Conservation (phyloP, 2,113 vertebrate genomes). For the Microcebus murinus region DNA sequence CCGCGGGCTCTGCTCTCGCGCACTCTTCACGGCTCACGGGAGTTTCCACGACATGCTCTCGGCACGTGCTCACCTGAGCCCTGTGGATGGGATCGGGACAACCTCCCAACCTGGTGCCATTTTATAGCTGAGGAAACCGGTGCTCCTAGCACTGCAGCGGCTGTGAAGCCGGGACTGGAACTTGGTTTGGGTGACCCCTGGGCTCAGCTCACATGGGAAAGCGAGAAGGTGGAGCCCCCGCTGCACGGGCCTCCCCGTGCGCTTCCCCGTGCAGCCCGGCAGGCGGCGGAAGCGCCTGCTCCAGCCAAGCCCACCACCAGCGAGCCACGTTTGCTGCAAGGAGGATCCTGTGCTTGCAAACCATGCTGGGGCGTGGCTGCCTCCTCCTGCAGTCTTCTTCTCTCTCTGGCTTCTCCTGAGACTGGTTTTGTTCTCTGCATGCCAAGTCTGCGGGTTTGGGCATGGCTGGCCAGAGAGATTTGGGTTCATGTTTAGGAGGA, state of each 20-base stretch:
- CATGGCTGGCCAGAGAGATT: neutral
- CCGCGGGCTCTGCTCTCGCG: fast-evolving
- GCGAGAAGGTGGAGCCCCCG: too few relatives aligned
- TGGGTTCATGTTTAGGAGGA: neutral
- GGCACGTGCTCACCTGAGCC: fast-evolving
- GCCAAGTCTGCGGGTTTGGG: neutral
- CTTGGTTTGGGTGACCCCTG: neutral
- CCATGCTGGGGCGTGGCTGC: fast-evolving
- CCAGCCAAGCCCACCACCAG: neutral
- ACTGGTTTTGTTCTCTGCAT: too few relatives aligned
- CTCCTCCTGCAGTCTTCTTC: neutral
- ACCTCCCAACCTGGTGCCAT: neutral
- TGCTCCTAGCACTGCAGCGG: neutral
- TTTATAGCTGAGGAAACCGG: neutral
- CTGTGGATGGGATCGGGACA: too few relatives aligned
- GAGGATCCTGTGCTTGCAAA: neutral
- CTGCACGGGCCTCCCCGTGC: neutral
- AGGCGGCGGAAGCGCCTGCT: neutral
- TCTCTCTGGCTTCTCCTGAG: neutral
- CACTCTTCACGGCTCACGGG: fast-evolving
- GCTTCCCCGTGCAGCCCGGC: fast-evolving
- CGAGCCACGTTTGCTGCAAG: neutral
- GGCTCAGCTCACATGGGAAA: neutral
- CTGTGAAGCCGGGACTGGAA: neutral
- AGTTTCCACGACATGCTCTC: neutral